Conservation (phyloP, 2,797 vertebrate species). For the Ceyx erithaca region DNA sequence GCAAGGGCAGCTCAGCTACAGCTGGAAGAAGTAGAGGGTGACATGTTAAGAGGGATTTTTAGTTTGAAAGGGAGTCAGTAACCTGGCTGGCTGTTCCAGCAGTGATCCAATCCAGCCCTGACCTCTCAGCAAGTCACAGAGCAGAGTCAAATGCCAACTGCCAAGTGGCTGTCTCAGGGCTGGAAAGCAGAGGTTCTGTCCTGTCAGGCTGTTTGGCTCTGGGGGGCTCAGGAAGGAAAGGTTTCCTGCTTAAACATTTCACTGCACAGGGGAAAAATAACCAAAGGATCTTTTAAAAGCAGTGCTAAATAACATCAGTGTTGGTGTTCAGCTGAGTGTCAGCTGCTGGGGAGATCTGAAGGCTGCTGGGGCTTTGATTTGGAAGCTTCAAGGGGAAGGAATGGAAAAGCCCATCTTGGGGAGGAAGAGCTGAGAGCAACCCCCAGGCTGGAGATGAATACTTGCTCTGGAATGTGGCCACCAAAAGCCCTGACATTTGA, state of each 20-base stretch:
- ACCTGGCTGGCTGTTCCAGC: not conserved
- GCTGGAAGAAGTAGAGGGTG: not conserved
- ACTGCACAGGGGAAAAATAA: accelerated
- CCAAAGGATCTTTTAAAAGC: not conserved
- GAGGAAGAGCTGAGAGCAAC: not conserved
- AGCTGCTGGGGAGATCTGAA: not conserved
- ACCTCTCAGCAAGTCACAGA: not conserved
- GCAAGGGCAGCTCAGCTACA: not conserved
- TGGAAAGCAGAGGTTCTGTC: not conserved
- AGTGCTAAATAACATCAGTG: not conserved
- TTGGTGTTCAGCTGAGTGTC: not conserved
- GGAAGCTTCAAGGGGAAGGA: not conserved
- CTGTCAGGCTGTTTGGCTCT: not conserved
- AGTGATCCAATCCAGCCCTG: not conserved
- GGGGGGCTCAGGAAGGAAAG: not conserved
- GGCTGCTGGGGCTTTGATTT: not conserved
- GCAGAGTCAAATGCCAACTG: not conserved
- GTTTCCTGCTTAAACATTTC: not conserved
- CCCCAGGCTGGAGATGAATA: not conserved
- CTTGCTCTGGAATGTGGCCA: accelerated
- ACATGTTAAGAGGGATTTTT: not conserved
- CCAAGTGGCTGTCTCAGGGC: not conserved
- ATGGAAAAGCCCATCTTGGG: not conserved
- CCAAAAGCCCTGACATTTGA: not conserved
- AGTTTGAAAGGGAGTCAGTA: not conserved